These are phyloP conservation scores for Ericerus pela DNA, from an alignment of 1,140 invertebrate genomes.

Conservation along the genomic window DNA sequence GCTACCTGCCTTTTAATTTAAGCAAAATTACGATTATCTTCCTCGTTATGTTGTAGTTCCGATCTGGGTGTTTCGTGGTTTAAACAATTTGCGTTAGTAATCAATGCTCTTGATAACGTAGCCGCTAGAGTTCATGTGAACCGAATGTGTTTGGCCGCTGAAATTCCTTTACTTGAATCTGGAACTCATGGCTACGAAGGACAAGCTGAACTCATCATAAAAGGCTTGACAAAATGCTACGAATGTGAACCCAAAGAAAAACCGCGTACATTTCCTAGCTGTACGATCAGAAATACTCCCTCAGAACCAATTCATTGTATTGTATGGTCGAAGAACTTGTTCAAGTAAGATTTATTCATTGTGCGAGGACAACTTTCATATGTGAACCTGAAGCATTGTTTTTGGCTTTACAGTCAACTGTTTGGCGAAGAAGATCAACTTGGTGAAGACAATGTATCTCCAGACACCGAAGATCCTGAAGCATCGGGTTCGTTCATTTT, in stretches of 20 bases:
- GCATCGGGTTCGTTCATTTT: conserved; percentile 36
- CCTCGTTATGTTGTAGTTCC: conserved; percentile 43
- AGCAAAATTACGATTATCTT: neutral
- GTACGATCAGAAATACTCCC: conserved; percentile 98
- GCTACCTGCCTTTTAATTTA: neutral
- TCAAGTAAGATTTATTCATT: conserved; percentile 72
- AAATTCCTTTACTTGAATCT: conserved; percentile 88
- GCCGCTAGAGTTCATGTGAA: conserved; percentile 97
- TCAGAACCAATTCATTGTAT: conserved; percentile 98
- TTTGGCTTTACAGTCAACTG: conserved; percentile 55
- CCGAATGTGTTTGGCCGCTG: conserved; percentile 90
- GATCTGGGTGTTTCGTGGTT: conserved; percentile 87
- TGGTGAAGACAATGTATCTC: conserved; percentile 89
- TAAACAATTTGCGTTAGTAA: conserved; percentile 77
- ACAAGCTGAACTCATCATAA: conserved; percentile 76
- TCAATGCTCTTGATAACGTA: conserved; percentile 96
- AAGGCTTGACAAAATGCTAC: conserved; percentile 87
- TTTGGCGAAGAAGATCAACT: conserved; percentile 84
- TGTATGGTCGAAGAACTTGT: conserved; percentile 98
- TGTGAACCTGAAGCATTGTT: neutral
- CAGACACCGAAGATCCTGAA: conserved; percentile 89
- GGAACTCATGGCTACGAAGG: conserved; percentile 94
- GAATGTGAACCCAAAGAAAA: conserved; percentile 86
- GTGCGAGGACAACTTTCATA: no score
- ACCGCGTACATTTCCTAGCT: conserved; percentile 89